Conservation (phyloP, 92 coral and sea anemone genomes). For the Porites cylindrica region DNA sequence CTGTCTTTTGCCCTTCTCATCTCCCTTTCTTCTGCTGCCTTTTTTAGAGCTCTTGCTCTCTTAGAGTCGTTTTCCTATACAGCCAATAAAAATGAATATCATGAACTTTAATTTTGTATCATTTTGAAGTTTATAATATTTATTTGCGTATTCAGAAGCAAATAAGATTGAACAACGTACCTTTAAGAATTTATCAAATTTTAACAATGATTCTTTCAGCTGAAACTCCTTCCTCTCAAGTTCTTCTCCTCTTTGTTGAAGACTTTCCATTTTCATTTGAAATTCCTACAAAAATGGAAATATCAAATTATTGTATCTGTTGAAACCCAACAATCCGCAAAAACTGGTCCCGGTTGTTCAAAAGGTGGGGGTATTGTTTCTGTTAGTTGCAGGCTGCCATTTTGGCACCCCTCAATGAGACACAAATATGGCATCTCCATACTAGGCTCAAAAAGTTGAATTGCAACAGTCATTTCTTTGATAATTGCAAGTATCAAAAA, state of each 20-base stretch:
- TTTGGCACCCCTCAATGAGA: no score
- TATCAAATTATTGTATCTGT: not conserved
- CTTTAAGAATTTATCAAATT: slow-evolving; percentile 97
- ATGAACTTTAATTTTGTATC: not conserved
- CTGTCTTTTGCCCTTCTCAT: slow-evolving; percentile 97
- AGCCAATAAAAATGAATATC: not conserved
- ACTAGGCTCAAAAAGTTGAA: no score
- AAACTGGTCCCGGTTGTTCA: no score
- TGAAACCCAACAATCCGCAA: no score
- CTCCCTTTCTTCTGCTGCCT: slow-evolving; percentile 97
- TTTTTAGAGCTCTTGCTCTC: slow-evolving; percentile 96
- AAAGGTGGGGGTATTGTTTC: no score
- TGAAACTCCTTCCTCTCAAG: slow-evolving; percentile 97
- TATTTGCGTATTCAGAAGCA: not conserved
- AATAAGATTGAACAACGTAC: slow-evolving; percentile 34
- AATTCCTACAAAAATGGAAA: slow-evolving; percentile 73
- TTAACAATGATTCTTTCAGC: slow-evolving; percentile 92
- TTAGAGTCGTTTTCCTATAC: slow-evolving; percentile 98
- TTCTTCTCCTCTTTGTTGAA: slow-evolving; percentile 98
- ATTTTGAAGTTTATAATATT: not conserved
- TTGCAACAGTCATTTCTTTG: no score
- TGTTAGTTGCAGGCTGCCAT: no score
- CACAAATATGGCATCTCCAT: no score
- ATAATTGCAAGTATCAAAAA: no score
- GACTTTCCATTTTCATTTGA: slow-evolving; percentile 99